Base-by-base conservation (phyloP, 2,113 vertebrate species). In the Anser cygnoides region DNA sequence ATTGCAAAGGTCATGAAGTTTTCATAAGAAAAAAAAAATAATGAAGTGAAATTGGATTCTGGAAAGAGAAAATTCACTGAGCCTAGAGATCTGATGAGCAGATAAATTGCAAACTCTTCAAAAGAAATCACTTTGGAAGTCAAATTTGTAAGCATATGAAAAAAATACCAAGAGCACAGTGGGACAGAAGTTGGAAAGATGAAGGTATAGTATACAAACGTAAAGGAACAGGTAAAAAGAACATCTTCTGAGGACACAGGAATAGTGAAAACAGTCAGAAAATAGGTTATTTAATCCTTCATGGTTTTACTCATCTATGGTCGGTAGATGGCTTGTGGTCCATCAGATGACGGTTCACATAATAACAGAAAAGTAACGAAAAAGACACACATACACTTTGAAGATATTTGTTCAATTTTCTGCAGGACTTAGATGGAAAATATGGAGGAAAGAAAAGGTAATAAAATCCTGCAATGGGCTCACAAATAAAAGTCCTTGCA, bases 81-180 rank as follows among this genome's bases (percentile, higher is more conserved):
- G 17, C 39, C 35, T 52, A 52, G 39, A 73, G 25, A 57, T 65
- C 19, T 46, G 29, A 43, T 1, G 1, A 25, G 50, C 11, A 70
- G 80, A 70, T 54, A 92, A 90, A 87, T 41, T 33, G 63, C 46
- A 81, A 81, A 6, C 11, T 82, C 70, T 84, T 84, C 37, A 70
- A 74, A 91, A 80, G 63, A 91, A 89, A 76, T 62, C 33, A 55
- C n/a, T 84, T 55, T 8, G 44, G 29, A 87, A 84, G 29, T 84
- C 79, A 83, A 79, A n/a, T 61, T 20, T 26, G 2, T 72, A 63
- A 68, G 29, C 89, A 92, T 58, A 80, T 10, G 86, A 92, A 28
- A 50, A 52, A 87, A 89, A 72, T 17, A 89, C 26, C 72, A 92
- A 73, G 9, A 72, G 35, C 21, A 68, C 17, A 79, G 31, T 28